phyloP scores from a whole-genome alignment of 2,797 vertebrate species.

The Erethizon dorsatum region DNA sequence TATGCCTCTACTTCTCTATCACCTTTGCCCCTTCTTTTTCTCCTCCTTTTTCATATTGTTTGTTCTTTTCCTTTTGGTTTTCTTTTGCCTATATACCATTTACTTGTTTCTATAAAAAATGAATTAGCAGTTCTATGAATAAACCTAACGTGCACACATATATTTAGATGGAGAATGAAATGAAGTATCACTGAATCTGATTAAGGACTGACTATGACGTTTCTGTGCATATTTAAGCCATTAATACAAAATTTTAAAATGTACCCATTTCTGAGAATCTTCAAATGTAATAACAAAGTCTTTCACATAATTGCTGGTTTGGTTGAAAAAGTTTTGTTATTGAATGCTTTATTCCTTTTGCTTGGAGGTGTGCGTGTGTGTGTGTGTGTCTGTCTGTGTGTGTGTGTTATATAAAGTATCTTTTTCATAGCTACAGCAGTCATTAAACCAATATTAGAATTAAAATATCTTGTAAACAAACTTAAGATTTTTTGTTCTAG shows the following conservation, averaged over 20 bases:
- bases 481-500: not conserved
- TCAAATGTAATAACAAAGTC: not conserved
- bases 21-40: not conserved
- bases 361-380: not conserved
- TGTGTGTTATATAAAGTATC: not conserved
- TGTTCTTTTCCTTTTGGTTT: not conserved
- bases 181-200: not conserved
- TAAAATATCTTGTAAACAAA: conserved; percentile 22
- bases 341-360: conserved; percentile 10
- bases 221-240: not conserved
- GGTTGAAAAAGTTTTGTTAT: not conserved
- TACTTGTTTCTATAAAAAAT: not conserved
- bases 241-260: not conserved
- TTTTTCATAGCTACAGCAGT: not conserved
- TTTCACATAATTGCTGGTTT: not conserved
- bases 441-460: conserved; percentile 44
- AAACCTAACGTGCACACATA: not conserved
- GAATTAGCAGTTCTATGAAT: not conserved
- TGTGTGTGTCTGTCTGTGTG: not conserved
- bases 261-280: not conserved
- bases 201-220: not conserved
- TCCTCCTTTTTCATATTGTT: not conserved
- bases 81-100: not conserved
- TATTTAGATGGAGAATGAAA: not conserved
- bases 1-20: not conserved